Evolutionary conservation across 2,797 vertebrate species (phyloP).

Genomic region (Prunella strophiata): DNA sequence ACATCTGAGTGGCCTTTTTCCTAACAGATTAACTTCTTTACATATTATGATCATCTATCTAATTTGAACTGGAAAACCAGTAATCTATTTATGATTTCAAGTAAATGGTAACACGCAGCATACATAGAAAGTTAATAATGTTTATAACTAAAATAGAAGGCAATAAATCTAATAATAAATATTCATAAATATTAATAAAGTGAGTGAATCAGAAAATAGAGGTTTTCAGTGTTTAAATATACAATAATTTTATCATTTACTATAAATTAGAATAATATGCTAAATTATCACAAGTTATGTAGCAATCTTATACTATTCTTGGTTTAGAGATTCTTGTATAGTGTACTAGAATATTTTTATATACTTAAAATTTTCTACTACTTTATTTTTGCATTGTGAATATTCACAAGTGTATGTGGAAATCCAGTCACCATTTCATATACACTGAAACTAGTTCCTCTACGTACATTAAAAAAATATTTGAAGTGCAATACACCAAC

Average conservation of each 20-base stretch:
- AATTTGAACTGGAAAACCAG: background rate
- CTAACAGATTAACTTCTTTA: background rate
- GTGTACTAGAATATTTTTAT: background rate
- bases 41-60: background rate
- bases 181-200: background rate
- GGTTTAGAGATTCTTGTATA: background rate
- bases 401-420: background rate
- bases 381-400: background rate
- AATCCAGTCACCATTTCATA: background rate
- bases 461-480: background rate
- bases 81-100: background rate
- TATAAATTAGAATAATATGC: background rate
- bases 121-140: background rate
- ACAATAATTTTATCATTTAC: background rate
- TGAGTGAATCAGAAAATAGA: background rate
- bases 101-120: background rate
- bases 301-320: background rate
- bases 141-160: background rate
- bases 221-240: background rate
- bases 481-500: background rate
- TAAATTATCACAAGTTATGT: background rate
- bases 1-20: rapidly evolving
- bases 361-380: background rate
- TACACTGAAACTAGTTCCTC: background rate
- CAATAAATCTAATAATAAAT: background rate